Conservation (phyloP, 2,797 vertebrate genomes). For the Sebastolobus altivelis region DNA sequence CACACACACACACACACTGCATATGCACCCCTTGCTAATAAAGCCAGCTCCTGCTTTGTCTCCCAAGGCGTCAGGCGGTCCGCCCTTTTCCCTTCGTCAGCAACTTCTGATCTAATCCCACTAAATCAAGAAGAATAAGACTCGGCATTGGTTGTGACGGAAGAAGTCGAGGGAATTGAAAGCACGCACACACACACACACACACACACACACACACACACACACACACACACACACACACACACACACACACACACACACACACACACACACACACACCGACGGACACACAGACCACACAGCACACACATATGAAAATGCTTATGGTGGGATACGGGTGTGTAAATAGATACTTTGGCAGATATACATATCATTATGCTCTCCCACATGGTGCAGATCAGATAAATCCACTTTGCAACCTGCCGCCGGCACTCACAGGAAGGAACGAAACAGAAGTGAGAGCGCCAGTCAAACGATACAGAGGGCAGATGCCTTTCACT, state of each 20-base stretch:
- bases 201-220: background rate
- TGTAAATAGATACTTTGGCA: constrained; percentile 52
- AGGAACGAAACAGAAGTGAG: constrained; percentile 47
- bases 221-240: background rate
- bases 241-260: constrained; percentile 6
- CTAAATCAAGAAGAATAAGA: constrained; percentile 77
- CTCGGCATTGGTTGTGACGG: constrained; percentile 59
- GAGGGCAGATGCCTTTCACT: constrained; percentile 49
- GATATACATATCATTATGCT: constrained; percentile 47
- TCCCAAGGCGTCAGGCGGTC: constrained; percentile 50
- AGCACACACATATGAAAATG: constrained; percentile 11
- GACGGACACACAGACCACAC: background rate
- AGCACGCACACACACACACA: constrained; percentile 6
- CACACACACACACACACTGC: constrained; percentile 7
- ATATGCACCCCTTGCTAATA: constrained; percentile 51
- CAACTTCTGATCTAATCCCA: constrained; percentile 68
- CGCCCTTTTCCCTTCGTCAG: constrained; percentile 62
- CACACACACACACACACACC: constrained; percentile 6
- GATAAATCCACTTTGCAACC: constrained; percentile 62
- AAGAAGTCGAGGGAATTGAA: constrained; percentile 43
- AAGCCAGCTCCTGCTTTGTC: constrained; percentile 56
- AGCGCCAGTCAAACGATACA: constrained; percentile 42
- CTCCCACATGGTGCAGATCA: constrained; percentile 53
- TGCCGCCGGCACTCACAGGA: constrained; percentile 45
- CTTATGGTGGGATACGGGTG: constrained; percentile 23